phyloP scores from a whole-genome alignment of 2,888 invertebrate genomes.

The Phalera bucephala region DNA sequence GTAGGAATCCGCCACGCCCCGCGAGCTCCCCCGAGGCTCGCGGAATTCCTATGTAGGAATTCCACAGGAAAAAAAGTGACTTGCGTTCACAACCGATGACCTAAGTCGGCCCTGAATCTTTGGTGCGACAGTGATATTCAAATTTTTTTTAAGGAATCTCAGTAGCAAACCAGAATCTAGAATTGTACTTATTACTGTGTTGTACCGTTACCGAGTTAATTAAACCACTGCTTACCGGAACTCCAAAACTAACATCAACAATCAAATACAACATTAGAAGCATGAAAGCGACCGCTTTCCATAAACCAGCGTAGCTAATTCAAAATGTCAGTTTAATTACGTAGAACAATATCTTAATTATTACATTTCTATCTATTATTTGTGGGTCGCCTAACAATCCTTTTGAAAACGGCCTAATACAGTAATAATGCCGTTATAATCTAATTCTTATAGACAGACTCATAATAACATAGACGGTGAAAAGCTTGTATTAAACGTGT shows the following conservation, averaged over 20 bases:
- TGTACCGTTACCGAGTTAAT: too few species aligned
- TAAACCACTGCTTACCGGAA: neutral
- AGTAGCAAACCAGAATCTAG: too few species aligned
- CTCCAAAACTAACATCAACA: slow-evolving; percentile 5
- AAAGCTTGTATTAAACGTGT: too few species aligned
- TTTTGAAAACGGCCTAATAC: slow-evolving; percentile 28
- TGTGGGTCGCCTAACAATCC: slow-evolving; percentile 22
- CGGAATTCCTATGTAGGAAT: too few species aligned
- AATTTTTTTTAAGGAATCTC: too few species aligned
- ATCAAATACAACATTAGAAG: slow-evolving; percentile 11
- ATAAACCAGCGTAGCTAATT: slow-evolving; percentile 41
- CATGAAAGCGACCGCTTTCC: slow-evolving; percentile 48
- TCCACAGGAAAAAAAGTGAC: too few species aligned
- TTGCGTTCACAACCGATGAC: too few species aligned
- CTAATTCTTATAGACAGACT: slow-evolving; percentile 3
- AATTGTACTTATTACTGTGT: too few species aligned
- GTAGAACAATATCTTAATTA: slow-evolving; percentile 65
- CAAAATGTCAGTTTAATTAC: slow-evolving; percentile 55
- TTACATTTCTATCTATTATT: slow-evolving; percentile 42
- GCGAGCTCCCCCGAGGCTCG: too few species aligned
- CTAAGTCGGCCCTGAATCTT: too few species aligned
- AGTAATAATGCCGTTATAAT: slow-evolving; percentile 27
- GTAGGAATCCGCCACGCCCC: too few species aligned
- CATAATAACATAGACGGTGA: neutral
- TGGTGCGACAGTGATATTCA: too few species aligned